A percentile compares a stretch with the other conserved stretches of the same genome.
phyloP scores from a whole-genome alignment of 2,113 vertebrate genomes.

The Ceyx cyanopectus region DNA sequence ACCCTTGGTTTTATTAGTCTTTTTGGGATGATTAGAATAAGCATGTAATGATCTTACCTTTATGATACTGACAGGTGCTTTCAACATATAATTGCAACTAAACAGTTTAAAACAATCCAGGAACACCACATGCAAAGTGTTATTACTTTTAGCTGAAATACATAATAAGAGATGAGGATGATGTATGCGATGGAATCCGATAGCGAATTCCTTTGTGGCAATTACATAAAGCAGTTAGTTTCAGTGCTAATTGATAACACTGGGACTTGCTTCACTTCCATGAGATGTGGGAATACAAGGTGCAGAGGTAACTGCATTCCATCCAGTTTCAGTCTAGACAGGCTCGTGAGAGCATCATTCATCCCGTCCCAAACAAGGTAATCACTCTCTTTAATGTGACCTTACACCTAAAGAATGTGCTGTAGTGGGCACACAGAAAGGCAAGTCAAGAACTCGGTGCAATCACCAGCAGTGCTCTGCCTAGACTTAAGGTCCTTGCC shows the following conservation, averaged over 20 bases:
- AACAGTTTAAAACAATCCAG: neutral
- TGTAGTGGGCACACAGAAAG: neutral
- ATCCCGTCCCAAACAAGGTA: constrained; percentile 38
- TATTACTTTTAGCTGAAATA: constrained; percentile 42
- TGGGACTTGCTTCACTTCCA: neutral
- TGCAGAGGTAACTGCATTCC: constrained; percentile 55
- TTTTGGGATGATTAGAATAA: neutral
- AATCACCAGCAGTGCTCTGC: neutral
- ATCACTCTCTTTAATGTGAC: constrained; percentile 28
- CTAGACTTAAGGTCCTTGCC: neutral
- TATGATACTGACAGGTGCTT: neutral
- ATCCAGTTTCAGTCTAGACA: constrained; percentile 51
- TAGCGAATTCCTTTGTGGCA: constrained; percentile 43
- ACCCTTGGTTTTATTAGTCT: neutral
- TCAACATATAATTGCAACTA: neutral
- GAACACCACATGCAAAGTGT: neutral
- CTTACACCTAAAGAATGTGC: constrained; percentile 29
- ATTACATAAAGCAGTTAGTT: neutral
- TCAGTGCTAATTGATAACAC: constrained; percentile 39
- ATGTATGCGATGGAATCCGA: neutral
- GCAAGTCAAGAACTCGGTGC: neutral
- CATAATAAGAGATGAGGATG: neutral
- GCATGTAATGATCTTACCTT: neutral
- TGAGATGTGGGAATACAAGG: neutral
- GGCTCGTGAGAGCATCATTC: constrained; percentile 28